Conservation (phyloP, 2,888 invertebrate genomes). For the Prosapia bicincta region DNA sequence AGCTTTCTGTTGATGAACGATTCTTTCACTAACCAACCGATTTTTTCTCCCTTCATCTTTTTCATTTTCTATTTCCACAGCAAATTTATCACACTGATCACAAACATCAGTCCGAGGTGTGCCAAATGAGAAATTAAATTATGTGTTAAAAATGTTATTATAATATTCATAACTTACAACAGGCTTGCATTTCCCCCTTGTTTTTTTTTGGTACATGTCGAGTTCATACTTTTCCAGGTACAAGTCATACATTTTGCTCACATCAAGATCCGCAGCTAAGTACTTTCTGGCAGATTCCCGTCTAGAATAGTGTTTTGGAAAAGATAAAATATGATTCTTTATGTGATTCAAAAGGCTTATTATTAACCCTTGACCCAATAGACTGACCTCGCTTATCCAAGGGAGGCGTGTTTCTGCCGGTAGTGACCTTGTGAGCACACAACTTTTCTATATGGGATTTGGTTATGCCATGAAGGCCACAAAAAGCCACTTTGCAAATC, state of each 20-base stretch:
- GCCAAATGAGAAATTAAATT: slow-evolving; percentile 15
- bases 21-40: not conserved
- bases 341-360: not conserved
- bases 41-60: not conserved
- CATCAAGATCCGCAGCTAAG: slow-evolving; percentile 17
- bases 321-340: not conserved
- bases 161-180: slow-evolving; percentile 13
- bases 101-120: slow-evolving; percentile 12
- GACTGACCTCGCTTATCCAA: not conserved
- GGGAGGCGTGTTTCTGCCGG: not conserved
- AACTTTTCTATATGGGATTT: not conserved
- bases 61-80: slow-evolving; percentile 5
- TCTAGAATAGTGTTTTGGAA: not conserved
- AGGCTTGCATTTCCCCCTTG: slow-evolving; percentile 14
- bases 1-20: not conserved
- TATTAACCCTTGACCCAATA: not conserved
- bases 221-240: slow-evolving; percentile 26
- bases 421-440: not conserved
- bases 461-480: not conserved
- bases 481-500: not conserved
- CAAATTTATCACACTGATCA: slow-evolving; percentile 2
- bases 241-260: slow-evolving; percentile 14
- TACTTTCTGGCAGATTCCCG: not conserved
- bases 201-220: slow-evolving; percentile 1
- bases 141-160: slow-evolving; percentile 4